Evolutionary conservation across 1,140 invertebrate genomes (phyloP).

Genomic region (Agrilus planipennis): DNA sequence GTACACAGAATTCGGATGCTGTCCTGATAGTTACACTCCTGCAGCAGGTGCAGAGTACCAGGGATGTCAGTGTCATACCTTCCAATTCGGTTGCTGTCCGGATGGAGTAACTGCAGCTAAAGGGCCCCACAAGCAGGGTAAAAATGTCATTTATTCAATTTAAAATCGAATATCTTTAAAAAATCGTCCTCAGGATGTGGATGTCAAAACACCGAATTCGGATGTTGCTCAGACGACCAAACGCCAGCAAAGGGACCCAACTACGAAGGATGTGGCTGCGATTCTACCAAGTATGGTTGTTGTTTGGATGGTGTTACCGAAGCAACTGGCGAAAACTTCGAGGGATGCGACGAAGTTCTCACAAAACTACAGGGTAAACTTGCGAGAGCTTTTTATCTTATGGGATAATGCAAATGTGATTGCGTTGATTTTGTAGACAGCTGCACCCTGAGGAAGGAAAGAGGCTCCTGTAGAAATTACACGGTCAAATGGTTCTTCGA

Average conservation of each 20-base stretch:
- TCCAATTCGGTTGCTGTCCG: conserved; percentile 86
- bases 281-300: conserved; percentile 69
- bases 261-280: conserved; percentile 62
- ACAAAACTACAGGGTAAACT: conserved; percentile 47
- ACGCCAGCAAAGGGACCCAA: conserved; percentile 60
- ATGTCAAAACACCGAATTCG: conserved; percentile 64
- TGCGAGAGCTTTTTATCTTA: no score
- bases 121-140: conserved; percentile 58
- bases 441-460: conserved; percentile 62
- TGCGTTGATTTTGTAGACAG: conserved; percentile 39
- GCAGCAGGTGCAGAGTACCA: conserved; percentile 53
- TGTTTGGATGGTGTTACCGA: conserved; percentile 71
- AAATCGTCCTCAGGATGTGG: conserved; percentile 51
- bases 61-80: conserved; percentile 76
- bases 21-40: conserved; percentile 67
- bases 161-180: not conserved
- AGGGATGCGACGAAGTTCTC: conserved; percentile 62
- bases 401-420: no score
- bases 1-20: conserved; percentile 67
- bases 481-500: conserved; percentile 86
- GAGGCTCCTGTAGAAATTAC: conserved; percentile 70
- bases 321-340: conserved; percentile 70
- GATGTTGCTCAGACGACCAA: conserved; percentile 79
- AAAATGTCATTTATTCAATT: not conserved
- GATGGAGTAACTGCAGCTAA: conserved; percentile 74